These are phyloP conservation scores for Papilio helenus DNA, from an alignment of 1,140 invertebrate genomes.

Conservation along the genomic window DNA sequence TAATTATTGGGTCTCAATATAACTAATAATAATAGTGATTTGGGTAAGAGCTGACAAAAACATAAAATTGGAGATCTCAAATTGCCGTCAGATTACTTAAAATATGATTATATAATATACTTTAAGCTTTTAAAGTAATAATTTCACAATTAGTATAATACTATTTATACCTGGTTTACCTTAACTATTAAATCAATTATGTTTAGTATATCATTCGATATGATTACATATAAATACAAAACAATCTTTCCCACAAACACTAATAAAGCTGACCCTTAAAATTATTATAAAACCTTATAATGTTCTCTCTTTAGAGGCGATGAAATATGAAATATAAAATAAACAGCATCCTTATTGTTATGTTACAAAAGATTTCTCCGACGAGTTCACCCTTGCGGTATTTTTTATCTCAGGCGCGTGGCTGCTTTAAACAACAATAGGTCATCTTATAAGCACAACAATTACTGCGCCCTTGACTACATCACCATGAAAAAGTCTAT, in stretches of 20 bases:
- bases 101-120: too few relatives aligned
- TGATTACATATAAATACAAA: neutral
- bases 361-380: constrained; percentile 20
- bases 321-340: constrained; percentile 36
- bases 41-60: too few relatives aligned
- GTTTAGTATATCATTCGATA: too few relatives aligned
- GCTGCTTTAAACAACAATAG: constrained; percentile 34
- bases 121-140: too few relatives aligned
- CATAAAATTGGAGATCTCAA: too few relatives aligned
- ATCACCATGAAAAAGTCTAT: constrained; percentile 15
- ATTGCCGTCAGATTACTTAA: too few relatives aligned
- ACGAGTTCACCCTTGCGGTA: neutral
- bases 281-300: neutral
- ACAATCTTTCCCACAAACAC: neutral
- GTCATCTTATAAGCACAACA: constrained; percentile 33
- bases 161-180: too few relatives aligned
- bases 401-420: constrained; percentile 40
- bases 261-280: neutral
- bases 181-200: too few relatives aligned
- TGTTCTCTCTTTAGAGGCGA: constrained; percentile 20
- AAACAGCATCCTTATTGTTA: constrained; percentile 33
- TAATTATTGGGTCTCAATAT: too few relatives aligned
- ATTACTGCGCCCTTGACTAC: constrained; percentile 17
- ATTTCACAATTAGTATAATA: too few relatives aligned
- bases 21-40: too few relatives aligned